phyloP scores from a whole-genome alignment of 2,888 invertebrate genomes.

The Trichacis sp. region DNA sequence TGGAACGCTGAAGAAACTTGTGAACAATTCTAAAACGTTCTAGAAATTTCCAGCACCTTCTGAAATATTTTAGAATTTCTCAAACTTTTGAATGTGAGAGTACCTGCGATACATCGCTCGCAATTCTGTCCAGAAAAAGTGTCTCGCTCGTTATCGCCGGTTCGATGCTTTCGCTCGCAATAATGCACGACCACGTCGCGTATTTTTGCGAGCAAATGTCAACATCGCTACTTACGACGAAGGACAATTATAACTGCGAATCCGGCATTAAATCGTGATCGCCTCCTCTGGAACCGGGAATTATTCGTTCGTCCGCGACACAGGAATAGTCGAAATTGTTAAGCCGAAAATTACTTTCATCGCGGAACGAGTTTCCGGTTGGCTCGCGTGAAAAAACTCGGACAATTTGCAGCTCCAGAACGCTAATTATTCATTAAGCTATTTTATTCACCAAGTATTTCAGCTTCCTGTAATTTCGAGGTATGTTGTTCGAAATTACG shows the following conservation, averaged over 20 bases:
- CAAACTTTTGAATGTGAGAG: too few relatives aligned
- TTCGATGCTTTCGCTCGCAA: too few relatives aligned
- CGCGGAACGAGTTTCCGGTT: too few relatives aligned
- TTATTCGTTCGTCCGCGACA: background rate
- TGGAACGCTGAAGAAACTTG: too few relatives aligned
- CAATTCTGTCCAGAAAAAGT: too few relatives aligned
- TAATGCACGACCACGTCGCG: too few relatives aligned
- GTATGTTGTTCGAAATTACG: background rate
- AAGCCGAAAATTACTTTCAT: background rate
- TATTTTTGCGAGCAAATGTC: background rate
- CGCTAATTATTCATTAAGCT: background rate
- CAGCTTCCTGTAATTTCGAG: constrained; percentile 1
- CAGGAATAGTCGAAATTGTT: background rate
- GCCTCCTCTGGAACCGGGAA: background rate
- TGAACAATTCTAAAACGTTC: too few relatives aligned
- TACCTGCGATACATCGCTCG: too few relatives aligned
- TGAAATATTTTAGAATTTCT: too few relatives aligned
- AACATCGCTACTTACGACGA: background rate
- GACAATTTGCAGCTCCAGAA: background rate
- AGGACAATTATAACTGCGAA: background rate
- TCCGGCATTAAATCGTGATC: background rate
- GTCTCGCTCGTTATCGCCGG: too few relatives aligned
- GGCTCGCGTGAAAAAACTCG: background rate
- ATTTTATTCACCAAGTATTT: background rate
- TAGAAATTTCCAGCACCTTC: too few relatives aligned